A percentile compares a stretch with the other conserved stretches of the same genome.
Conservation (phyloP, 2,888 invertebrate genomes). For the Diachrysia chrysitis region DNA sequence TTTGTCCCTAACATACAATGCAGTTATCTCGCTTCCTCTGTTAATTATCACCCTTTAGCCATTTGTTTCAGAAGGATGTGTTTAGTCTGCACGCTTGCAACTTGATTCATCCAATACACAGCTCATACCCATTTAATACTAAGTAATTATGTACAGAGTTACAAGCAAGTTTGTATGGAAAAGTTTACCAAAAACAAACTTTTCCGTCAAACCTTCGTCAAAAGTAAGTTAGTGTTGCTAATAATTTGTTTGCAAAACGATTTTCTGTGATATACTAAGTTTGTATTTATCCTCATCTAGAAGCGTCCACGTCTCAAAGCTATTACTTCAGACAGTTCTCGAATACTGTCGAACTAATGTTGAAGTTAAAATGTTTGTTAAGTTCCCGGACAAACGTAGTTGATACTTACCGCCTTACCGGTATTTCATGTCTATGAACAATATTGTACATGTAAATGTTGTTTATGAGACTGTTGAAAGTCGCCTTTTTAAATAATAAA, state of each 20-base stretch:
- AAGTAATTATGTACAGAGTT: background rate
- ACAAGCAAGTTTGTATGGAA: too few relatives aligned
- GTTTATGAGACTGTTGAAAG: background rate
- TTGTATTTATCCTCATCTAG: background rate
- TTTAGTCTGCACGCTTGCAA: too few relatives aligned
- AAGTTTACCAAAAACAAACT: too few relatives aligned
- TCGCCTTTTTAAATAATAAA: too few relatives aligned
- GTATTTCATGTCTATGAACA: too few relatives aligned
- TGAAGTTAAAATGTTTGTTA: background rate
- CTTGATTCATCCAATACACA: background rate
- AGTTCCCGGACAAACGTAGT: background rate
- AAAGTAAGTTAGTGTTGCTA: background rate
- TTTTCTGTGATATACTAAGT: slow-evolving; percentile 1
- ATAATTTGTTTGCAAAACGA: background rate
- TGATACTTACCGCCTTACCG: background rate
- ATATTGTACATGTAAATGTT: background rate
- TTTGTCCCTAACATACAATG: too few relatives aligned
- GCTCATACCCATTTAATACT: background rate
- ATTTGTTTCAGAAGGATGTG: too few relatives aligned
- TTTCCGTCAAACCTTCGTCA: background rate
- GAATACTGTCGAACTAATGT: background rate
- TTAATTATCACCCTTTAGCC: too few relatives aligned
- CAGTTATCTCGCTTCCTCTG: too few relatives aligned
- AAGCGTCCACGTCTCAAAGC: background rate
- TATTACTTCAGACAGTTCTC: background rate